phyloP scores from a whole-genome alignment of 2,113 vertebrate genomes.

The Ictidomys tridecemlineatus region DNA sequence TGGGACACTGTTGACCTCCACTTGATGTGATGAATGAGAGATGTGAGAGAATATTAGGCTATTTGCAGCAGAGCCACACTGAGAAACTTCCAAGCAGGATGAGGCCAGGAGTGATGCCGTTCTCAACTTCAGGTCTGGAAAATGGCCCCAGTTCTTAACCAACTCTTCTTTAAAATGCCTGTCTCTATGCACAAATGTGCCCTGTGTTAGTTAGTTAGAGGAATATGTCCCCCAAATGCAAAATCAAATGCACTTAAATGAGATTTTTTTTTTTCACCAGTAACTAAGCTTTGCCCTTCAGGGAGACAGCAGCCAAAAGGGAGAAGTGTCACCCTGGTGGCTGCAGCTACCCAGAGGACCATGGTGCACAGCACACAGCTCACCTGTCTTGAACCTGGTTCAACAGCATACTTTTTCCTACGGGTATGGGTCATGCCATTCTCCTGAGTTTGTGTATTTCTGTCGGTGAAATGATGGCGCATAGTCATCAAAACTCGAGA shows the following conservation, averaged over 20 bases:
- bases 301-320: background rate
- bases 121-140: background rate
- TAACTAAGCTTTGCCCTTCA: background rate
- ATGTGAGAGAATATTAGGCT: background rate
- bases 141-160: background rate
- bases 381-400: fast-evolving
- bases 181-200: background rate
- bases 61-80: background rate
- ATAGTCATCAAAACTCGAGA: background rate
- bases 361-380: too few relatives aligned
- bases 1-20: too few relatives aligned
- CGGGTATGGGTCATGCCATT: background rate
- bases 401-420: background rate
- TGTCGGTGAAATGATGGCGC: background rate
- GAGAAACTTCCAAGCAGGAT: background rate
- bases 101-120: too few relatives aligned
- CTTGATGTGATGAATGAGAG: too few relatives aligned
- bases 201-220: background rate
- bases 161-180: background rate
- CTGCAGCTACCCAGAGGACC: background rate
- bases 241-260: background rate
- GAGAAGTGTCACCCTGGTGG: background rate
- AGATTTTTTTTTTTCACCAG: background rate
- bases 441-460: background rate
- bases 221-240: background rate